Evolutionary conservation across 2,113 vertebrate species (phyloP), one percentile per base, ranked within the genome.

Genomic region (Myotis lucifugus): DNA sequence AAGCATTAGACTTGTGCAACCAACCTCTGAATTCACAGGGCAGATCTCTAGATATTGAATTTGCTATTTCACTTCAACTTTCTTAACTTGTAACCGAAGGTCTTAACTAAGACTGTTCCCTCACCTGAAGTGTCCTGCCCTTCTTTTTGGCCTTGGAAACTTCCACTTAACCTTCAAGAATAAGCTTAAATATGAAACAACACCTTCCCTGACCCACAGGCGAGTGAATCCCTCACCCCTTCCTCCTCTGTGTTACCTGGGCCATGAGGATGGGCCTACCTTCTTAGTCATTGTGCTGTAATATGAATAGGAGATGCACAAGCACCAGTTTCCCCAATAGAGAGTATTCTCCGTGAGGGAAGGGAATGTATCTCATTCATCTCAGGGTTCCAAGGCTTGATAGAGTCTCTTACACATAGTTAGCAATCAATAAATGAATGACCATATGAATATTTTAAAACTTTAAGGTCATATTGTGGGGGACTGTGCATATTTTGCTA

Each of bases 401-500:
- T 54, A 42, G 37, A 78, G 77, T 73, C 67, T 59, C 69, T 73
- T 73, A 42, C 15, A 70, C 14, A 84, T 14, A 69, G 59, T 72
- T 89, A 87, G 42, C 17, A 67, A 77, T 95, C 85, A 87, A 83
- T 92, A 90, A 89, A 86, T 67, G 69, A 90, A 91, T 54, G 90
- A 18, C 67, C 73, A 74, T 85, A 61, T 85, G 85, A 61, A 32
- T 92, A 88, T 90, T 94, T 92, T 83, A 46, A 92, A 91, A 97
- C n/a, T 50, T 83, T 74, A 83, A 95, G 78, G 61, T 94, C 85
- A 92, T 90, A 77, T 81, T 61, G 77, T 73, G 25, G 37, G 19
- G 69, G 46, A 59, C 42, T 90, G 11, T 82, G 27, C 34, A 23
- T 94, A 88, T 96, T 96, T 96, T 97, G 85, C 52, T 94, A 94